Conservation (phyloP, 2,888 invertebrate genomes). For the Emmelina monodactyla region DNA sequence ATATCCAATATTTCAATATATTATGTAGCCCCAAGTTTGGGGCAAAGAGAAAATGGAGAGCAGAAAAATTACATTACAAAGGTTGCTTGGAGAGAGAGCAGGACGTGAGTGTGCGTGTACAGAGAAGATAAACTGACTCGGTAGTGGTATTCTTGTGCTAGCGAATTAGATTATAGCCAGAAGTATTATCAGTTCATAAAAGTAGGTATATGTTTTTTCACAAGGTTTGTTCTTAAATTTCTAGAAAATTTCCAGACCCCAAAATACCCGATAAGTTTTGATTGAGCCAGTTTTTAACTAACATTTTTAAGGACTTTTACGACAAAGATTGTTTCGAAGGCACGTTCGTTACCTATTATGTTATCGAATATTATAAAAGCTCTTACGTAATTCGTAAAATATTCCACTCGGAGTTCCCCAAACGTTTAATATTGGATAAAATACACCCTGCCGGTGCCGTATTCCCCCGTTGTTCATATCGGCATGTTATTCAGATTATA, state of each 20-base stretch:
- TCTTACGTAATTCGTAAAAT: constrained; percentile 53
- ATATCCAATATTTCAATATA: constrained; percentile 60
- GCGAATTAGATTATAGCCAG: too few species aligned
- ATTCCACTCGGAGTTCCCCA: constrained; percentile 48
- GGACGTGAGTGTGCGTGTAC: too few species aligned
- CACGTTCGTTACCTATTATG: constrained; percentile 37
- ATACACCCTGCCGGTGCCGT: constrained; percentile 53
- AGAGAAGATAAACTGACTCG: too few species aligned
- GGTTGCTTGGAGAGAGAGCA: constrained; percentile 27
- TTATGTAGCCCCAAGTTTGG: constrained; percentile 48
- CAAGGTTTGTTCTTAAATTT: too few species aligned
- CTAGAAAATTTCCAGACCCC: too few species aligned
- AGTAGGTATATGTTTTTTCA: too few species aligned
- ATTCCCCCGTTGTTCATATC: constrained; percentile 65
- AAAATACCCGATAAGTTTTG: too few species aligned
- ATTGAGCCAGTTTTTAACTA: too few species aligned
- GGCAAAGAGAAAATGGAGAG: constrained; percentile 47
- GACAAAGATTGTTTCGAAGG: constrained; percentile 23
- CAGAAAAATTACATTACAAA: constrained; percentile 58
- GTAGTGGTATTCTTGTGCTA: too few species aligned
- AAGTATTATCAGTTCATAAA: too few species aligned
- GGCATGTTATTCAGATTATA: constrained; percentile 67
- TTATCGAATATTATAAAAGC: constrained; percentile 55
- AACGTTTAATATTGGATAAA: constrained; percentile 66
- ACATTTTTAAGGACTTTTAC: too few species aligned